phyloP scores from a whole-genome alignment of 2,113 vertebrate genomes.

The Xyliphius kryptos region DNA sequence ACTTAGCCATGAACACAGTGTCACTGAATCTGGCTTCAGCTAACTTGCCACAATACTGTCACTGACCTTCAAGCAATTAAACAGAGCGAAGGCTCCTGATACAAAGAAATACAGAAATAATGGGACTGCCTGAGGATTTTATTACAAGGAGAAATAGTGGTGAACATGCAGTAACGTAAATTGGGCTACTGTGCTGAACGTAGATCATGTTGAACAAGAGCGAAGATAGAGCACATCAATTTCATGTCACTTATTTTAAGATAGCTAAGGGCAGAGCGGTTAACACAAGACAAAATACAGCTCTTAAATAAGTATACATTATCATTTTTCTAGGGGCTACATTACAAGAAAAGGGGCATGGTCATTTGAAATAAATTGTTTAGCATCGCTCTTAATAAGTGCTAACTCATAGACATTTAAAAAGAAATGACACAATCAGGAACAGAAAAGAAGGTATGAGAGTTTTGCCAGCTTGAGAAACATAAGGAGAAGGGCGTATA shows the following conservation, averaged over 20 bases:
- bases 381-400: too few species aligned
- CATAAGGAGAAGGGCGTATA: too few species aligned
- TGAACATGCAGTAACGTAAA: slow-evolving; percentile 1
- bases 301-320: too few species aligned
- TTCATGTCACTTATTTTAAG: too few species aligned
- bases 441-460: background rate
- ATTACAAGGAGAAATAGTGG: slow-evolving; percentile 22
- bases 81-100: slow-evolving; percentile 20
- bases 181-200: too few species aligned
- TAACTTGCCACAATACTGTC: slow-evolving; percentile 71
- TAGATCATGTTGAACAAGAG: too few species aligned
- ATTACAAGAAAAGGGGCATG: slow-evolving; percentile 22
- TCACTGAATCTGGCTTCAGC: slow-evolving; percentile 65
- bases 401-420: too few species aligned
- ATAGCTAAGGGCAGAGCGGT: slow-evolving; percentile 37
- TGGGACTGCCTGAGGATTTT: slow-evolving; percentile 13
- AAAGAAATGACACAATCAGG: too few species aligned
- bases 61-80: slow-evolving; percentile 75
- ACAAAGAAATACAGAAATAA: slow-evolving; percentile 27
- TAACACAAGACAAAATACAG: slow-evolving; percentile 39
- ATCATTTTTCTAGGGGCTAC: slow-evolving; percentile 24
- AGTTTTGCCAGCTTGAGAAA: too few species aligned
- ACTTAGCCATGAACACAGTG: too few species aligned
- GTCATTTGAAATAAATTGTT: slow-evolving; percentile 23
- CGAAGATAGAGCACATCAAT: too few species aligned